Evolutionary conservation across 1,140 invertebrate genomes (phyloP).

Genomic region (Heliconius eleuchia): DNA sequence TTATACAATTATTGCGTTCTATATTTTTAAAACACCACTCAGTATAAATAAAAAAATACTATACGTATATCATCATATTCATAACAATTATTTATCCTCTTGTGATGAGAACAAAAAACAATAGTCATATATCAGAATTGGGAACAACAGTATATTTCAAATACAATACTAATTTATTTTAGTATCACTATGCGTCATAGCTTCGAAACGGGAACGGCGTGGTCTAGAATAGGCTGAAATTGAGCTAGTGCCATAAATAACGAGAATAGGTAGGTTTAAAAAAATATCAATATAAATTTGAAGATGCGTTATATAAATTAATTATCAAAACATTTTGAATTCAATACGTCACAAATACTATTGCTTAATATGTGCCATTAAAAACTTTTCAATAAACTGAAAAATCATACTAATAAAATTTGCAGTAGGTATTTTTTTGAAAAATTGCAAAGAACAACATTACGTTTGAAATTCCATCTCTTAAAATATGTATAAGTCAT

Average conservation of each 20-base stretch:
- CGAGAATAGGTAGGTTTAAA: neutral
- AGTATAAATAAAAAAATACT: neutral
- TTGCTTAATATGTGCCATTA: no score
- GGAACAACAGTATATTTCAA: constrained; percentile 14
- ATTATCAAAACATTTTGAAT: neutral
- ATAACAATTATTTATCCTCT: neutral
- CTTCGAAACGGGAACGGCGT: neutral
- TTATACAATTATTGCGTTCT: neutral
- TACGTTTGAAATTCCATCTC: no score
- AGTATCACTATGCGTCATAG: constrained; percentile 8
- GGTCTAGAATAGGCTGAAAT: neutral
- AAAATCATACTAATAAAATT: no score
- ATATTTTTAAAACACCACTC: neutral
- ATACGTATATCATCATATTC: constrained; percentile 1
- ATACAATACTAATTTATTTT: constrained; percentile 22
- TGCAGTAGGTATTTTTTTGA: no score
- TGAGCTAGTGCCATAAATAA: constrained; percentile 3
- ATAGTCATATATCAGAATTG: constrained; percentile 14
- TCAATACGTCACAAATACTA: neutral
- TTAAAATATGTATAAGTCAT: no score
- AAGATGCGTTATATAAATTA: neutral
- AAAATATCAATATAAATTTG: neutral
- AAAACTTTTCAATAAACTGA: no score
- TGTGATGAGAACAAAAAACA: neutral
- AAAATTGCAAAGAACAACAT: no score